A percentile compares a stretch with the other conserved stretches of the same genome.
These are phyloP conservation scores for Merluccius polli DNA, from an alignment of 2,797 vertebrate genomes.

Conservation along the genomic window DNA sequence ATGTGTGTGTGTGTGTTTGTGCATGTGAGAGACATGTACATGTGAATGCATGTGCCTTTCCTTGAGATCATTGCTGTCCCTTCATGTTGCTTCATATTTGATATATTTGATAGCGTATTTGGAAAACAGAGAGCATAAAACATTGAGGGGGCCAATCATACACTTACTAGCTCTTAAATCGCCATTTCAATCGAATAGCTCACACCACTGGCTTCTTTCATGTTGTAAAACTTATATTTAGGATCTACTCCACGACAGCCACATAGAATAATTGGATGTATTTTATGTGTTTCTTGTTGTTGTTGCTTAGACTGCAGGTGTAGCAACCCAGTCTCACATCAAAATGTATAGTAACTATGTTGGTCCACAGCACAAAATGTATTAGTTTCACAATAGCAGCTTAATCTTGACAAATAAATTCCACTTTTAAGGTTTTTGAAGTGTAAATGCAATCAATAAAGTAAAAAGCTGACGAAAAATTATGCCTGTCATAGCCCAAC, in stretches of 20 bases:
- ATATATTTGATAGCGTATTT: constrained; percentile 1
- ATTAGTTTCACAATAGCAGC: too few relatives aligned
- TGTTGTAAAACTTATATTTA: neutral
- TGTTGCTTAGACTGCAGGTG: neutral
- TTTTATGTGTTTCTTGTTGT: neutral
- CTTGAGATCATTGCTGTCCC: neutral
- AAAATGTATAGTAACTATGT: too few relatives aligned
- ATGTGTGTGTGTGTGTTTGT: neutral
- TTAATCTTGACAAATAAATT: too few relatives aligned
- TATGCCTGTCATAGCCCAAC: too few relatives aligned
- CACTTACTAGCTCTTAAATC: neutral
- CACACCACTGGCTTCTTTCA: neutral
- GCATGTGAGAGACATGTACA: neutral
- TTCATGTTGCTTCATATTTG: neutral
- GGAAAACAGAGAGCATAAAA: neutral
- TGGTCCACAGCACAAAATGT: too few relatives aligned
- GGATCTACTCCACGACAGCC: too few relatives aligned
- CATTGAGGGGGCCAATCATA: neutral
- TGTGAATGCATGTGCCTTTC: neutral
- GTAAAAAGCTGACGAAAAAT: neutral
- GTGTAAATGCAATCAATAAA: too few relatives aligned
- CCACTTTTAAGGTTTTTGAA: too few relatives aligned
- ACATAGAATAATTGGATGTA: too few relatives aligned
- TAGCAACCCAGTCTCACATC: too few relatives aligned
- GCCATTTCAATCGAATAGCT: neutral